Evolutionary conservation across 1,140 invertebrate species (phyloP), one percentile per base, ranked within the genome.

Genomic region (Ostrea denselamellosa): DNA sequence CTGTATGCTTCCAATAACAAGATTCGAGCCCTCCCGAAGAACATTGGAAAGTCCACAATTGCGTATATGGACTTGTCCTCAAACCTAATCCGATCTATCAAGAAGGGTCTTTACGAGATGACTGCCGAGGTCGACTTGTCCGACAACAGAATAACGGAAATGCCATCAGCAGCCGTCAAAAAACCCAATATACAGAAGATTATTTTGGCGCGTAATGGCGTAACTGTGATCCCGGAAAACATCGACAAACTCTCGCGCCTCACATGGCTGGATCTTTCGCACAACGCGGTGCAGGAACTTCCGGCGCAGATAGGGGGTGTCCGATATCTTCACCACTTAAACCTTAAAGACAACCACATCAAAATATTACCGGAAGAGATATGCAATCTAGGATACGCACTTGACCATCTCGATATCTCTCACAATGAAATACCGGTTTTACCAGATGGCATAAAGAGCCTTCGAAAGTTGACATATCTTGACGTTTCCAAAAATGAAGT

Each of bases 131-230:
- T 94, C 0, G 88, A 94, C 86, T 85, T 94, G 19, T 92, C 91
- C 5, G 86, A 91, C 81, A 94, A 94, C 87, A 85, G 92, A 52
- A 88, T 94, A 3, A 92, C 91, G 0, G 91, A 92, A 34, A 92
- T 94, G 91, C 93, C 93, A 7, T 83, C 91, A 12, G 92, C 89
- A 19, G 89, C 90, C 0, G 93, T 93, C 0, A 94, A 95, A 85
- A 93, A 93, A 58, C 91, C 94, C n/a, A 90, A 92, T 28, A 91
- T 93, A 44, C 94, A 94, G 82, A 90, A 92, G 52, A 85, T 95
- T 56, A 92, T 94, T 88, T 88, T 94, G n/a, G 91, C 93, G 34
- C 89, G 92, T 86, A 94, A 94, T 87, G 90, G 91, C 14, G 91
- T 94, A 52, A 89, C 89, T 28, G 90, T 90, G 65, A 90, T 94